Evolutionary conservation across 2,113 vertebrate genomes (phyloP), one percentile per base, ranked within the genome.

Genomic region (Python bivittatus): DNA sequence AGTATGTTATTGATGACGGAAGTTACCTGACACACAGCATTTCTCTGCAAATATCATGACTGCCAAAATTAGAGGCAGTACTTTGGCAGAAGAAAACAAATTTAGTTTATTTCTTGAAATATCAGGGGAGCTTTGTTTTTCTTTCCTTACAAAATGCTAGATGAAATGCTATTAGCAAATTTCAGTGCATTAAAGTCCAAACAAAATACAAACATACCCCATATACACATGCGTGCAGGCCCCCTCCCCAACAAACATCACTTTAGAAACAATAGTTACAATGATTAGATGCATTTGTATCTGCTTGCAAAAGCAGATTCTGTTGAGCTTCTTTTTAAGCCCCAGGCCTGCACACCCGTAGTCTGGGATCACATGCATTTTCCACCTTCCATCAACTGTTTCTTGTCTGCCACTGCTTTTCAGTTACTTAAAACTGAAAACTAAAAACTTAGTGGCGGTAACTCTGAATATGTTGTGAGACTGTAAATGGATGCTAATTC

Each of bases 11-110:
- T 95, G 94, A 89, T 56, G 95, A 15, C 1, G 92, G 92, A 88
- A 97, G 52, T 93, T 92, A 92, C 89, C 92, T 90, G 86, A 84
- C 64, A 33, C 61, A 92, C 53, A 90, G 91, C 91, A 88, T 95
- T 94, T 85, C 94, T 95, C 86, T 11, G 23, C 84, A 94, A 94
- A 90, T 94, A 85, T 88, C 68, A 91, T 54, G 93, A 96, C n/a
- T 92, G 95, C 94, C 44, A 94, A 89, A 83, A n/a, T 64, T 79
- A 29, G 42, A n/a, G 84, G 93, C 13, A 88, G 83, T 88, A 86
- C 68, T 25, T 86, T 5, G 84, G 38, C 1, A 38, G 3, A 94
- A 93, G 0, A 38, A 94, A 57, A 93, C 86, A 93, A 94, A 92
- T 27, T 0, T 9, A 84, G 27, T 25, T 17, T 54, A 0, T 13